Evolutionary conservation across 2,797 vertebrate genomes (phyloP).

Genomic region (Merluccius polli): DNA sequence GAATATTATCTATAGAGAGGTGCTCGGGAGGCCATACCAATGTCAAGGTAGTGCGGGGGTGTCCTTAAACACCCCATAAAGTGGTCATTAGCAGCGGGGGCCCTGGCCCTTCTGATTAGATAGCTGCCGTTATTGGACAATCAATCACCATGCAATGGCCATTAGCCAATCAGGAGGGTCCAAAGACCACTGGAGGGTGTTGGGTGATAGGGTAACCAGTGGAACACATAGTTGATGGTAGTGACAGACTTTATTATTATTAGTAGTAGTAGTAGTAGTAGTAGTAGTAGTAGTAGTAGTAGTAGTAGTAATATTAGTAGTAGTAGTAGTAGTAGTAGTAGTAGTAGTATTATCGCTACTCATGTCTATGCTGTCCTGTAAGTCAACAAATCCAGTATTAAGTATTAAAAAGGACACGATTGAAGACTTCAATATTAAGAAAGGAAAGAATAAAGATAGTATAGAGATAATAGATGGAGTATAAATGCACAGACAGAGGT

Average conservation of each 20-base stretch:
- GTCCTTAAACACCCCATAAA: conserved; percentile 28
- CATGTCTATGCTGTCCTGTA: not conserved
- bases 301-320: not conserved
- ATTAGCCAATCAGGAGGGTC: conserved; percentile 1
- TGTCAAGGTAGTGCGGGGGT: not conserved
- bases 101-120: conserved; percentile 56
- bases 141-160: not conserved
- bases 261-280: not conserved
- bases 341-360: not conserved
- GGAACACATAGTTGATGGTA: no score
- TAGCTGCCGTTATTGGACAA: conserved; percentile 11
- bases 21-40: not conserved
- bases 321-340: not conserved
- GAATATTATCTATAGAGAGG: not conserved
- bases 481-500: not conserved
- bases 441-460: not conserved
- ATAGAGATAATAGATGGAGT: no score
- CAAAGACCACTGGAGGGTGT: not conserved
- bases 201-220: not conserved
- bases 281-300: not conserved
- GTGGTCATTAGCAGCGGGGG: conserved; percentile 40
- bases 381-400: not conserved
- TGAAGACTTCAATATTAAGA: not conserved
- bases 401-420: not conserved
- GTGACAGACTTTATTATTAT: not conserved